These are phyloP conservation scores for Nannoperca obscura DNA, from an alignment of 2,797 vertebrate species.

Conservation along the genomic window DNA sequence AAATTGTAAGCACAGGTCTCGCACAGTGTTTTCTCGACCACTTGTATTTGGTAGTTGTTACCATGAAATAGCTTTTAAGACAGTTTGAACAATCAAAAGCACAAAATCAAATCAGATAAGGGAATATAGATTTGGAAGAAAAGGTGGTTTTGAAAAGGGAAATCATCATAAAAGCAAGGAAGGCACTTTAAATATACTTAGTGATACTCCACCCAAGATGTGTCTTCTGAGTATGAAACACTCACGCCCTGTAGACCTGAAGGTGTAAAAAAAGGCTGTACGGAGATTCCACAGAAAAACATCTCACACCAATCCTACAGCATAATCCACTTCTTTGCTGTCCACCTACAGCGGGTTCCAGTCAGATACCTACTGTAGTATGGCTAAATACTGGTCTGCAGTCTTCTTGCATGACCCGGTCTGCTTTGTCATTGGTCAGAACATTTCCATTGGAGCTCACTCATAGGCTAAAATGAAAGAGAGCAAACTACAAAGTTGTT, in stretches of 20 bases:
- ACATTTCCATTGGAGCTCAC: neutral
- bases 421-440: slow-evolving; percentile 5
- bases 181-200: slow-evolving; percentile 74
- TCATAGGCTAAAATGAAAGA: neutral
- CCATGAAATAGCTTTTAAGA: slow-evolving; percentile 69
- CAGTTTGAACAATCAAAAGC: slow-evolving; percentile 61
- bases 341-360: neutral
- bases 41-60: slow-evolving; percentile 86
- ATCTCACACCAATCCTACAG: neutral
- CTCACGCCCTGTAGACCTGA: slow-evolving; percentile 21
- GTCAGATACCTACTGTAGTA: neutral
- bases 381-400: neutral
- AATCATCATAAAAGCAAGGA: slow-evolving; percentile 57
- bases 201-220: slow-evolving; percentile 34
- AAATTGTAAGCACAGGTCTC: slow-evolving; percentile 80
- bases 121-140: slow-evolving; percentile 53
- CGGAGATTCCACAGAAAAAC: neutral
- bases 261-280: slow-evolving; percentile 9
- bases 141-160: slow-evolving; percentile 39
- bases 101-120: slow-evolving; percentile 65
- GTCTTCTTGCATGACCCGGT: neutral
- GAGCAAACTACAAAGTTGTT: slow-evolving; percentile 3
- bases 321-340: neutral
- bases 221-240: slow-evolving; percentile 33
- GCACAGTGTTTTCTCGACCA: slow-evolving; percentile 82